Conservation (phyloP, 2,888 invertebrate species). For the Orchesellides sinensis region DNA sequence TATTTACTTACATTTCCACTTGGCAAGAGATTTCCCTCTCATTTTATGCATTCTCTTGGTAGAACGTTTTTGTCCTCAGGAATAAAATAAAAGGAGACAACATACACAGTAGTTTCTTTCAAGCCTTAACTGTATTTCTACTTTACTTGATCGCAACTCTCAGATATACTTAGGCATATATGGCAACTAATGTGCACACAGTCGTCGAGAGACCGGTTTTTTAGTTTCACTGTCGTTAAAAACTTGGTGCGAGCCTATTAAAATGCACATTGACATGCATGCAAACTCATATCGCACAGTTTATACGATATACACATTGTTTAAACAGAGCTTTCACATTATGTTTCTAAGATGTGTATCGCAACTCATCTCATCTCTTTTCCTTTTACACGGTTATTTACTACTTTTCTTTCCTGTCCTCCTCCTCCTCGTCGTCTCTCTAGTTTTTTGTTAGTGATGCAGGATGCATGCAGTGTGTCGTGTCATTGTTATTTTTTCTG, state of each 20-base stretch:
- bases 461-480: neutral
- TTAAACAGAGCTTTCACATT: neutral
- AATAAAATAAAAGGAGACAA: slow-evolving; percentile 12
- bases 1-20: neutral
- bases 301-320: neutral
- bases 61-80: neutral
- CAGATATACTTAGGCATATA: too few species aligned
- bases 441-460: slow-evolving; percentile 6
- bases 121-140: too few species aligned
- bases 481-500: too few species aligned
- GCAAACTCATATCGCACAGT: neutral
- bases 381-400: neutral
- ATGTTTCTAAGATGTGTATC: neutral
- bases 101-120: neutral
- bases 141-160: too few species aligned
- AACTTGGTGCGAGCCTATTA: neutral
- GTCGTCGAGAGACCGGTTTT: neutral
- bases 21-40: slow-evolving; percentile 19
- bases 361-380: neutral
- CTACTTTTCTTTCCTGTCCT: neutral
- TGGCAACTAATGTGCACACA: neutral
- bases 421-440: neutral
- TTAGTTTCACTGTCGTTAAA: slow-evolving; percentile 28
- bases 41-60: neutral
- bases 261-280: slow-evolving; percentile 17